phyloP scores from a whole-genome alignment of 2,888 invertebrate genomes.

The Drosophila pseudotakahashii region DNA sequence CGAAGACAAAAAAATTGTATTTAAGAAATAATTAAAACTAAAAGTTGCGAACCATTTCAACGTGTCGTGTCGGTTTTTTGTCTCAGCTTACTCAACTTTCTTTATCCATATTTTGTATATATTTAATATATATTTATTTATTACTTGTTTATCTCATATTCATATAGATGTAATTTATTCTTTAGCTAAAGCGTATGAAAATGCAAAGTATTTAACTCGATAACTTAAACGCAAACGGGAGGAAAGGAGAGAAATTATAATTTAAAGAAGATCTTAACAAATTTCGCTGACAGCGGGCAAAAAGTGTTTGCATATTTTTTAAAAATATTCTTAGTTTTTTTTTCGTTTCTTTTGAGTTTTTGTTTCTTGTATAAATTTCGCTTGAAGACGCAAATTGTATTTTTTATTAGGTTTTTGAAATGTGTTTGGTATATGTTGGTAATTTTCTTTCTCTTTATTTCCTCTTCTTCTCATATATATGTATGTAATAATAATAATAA shows the following conservation, averaged over 20 bases:
- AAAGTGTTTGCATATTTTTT: constrained; percentile 43
- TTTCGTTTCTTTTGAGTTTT: constrained; percentile 23
- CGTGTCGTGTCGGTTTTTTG: not conserved
- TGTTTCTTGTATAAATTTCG: constrained; percentile 35
- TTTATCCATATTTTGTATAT: constrained; percentile 47
- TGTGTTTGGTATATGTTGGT: constrained; percentile 70
- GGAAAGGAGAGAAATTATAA: constrained; percentile 45
- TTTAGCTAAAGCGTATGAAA: constrained; percentile 82
- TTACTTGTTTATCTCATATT: constrained; percentile 48
- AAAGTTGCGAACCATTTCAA: constrained; percentile 49
- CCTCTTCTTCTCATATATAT: constrained; percentile 15
- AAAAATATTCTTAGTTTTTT: constrained; percentile 32
- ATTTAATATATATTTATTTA: constrained; percentile 61
- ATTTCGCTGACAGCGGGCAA: constrained; percentile 53
- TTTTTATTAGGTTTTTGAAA: constrained; percentile 59
- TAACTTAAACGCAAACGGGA: constrained; percentile 42
- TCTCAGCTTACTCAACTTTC: constrained; percentile 10
- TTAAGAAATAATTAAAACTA: constrained; percentile 66
- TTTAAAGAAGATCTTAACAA: constrained; percentile 53
- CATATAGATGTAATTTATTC: constrained; percentile 36
- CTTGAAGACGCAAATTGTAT: constrained; percentile 68
- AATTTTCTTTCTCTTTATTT: constrained; percentile 29
- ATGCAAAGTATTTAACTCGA: constrained; percentile 78
- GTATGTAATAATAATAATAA: constrained; percentile 51
- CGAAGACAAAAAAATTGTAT: constrained; percentile 56